A percentile compares a stretch with the other conserved stretches of the same genome.
These are phyloP conservation scores for Myiothlypis coronata DNA, from an alignment of 2,797 vertebrate species.

Conservation along the genomic window DNA sequence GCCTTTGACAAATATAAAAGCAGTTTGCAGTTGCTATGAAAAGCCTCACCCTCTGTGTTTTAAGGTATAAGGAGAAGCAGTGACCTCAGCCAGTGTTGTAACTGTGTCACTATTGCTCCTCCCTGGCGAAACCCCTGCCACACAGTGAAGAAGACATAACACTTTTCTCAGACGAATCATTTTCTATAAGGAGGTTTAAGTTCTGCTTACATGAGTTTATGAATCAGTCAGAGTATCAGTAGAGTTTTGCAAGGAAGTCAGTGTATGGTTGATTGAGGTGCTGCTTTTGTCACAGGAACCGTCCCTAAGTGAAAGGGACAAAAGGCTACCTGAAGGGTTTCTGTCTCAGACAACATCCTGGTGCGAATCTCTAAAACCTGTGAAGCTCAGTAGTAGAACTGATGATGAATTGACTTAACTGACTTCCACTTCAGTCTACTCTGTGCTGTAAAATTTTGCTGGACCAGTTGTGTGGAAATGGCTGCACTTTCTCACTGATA, in stretches of 20 bases:
- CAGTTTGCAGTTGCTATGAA: background rate
- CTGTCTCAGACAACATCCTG: background rate
- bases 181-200: background rate
- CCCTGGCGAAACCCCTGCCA: background rate
- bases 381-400: background rate
- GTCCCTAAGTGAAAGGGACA: background rate
- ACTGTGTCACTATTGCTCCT: background rate
- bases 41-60: background rate
- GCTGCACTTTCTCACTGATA: background rate
- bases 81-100: background rate
- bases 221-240: background rate
- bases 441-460: background rate
- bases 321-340: background rate
- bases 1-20: background rate
- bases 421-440: background rate
- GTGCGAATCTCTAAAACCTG: background rate
- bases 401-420: background rate
- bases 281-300: background rate
- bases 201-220: background rate
- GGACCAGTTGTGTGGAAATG: background rate
- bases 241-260: background rate
- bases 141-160: background rate
- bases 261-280: background rate
- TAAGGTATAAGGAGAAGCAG: background rate
- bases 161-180: background rate